Evolutionary conservation across 1,140 invertebrate species (phyloP).

Genomic region (Drosophila azteca): DNA sequence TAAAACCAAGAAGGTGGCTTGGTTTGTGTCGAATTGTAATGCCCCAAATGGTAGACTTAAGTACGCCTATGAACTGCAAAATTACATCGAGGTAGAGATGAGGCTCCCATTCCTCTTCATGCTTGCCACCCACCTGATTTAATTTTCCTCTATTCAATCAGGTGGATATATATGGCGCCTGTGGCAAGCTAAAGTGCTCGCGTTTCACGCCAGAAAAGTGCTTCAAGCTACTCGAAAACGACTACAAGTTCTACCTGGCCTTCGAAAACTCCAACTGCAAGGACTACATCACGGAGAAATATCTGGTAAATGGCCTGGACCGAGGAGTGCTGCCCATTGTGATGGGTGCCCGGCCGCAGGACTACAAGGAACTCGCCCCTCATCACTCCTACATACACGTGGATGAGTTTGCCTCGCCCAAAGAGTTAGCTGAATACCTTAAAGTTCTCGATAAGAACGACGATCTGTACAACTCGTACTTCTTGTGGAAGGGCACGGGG

Average conservation of each 20-base stretch:
- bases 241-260: conserved; percentile 99
- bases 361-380: conserved; percentile 94
- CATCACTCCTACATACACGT: conserved; percentile 96
- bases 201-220: conserved; percentile 91
- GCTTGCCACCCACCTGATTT: neutral
- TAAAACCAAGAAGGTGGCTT: conserved; percentile 97
- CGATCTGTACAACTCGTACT: conserved; percentile 96
- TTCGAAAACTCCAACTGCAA: conserved; percentile 98
- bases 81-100: conserved; percentile 88
- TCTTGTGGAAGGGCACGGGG: conserved; percentile 96
- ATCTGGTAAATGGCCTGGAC: conserved; percentile 96
- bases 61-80: conserved; percentile 93
- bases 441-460: conserved; percentile 93
- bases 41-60: conserved; percentile 93
- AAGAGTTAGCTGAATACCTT: conserved; percentile 93
- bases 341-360: conserved; percentile 95
- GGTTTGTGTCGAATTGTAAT: conserved; percentile 98
- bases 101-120: too few species aligned
- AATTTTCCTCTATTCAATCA: conserved; percentile 17
- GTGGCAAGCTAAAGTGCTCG: conserved; percentile 93
- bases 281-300: conserved; percentile 98
- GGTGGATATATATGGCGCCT: conserved; percentile 97
- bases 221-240: conserved; percentile 94
- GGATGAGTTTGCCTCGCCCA: conserved; percentile 94
- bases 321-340: conserved; percentile 96